Base-by-base conservation (phyloP, 2,113 vertebrate genomes). In the Chascanopsetta lugubris region DNA sequence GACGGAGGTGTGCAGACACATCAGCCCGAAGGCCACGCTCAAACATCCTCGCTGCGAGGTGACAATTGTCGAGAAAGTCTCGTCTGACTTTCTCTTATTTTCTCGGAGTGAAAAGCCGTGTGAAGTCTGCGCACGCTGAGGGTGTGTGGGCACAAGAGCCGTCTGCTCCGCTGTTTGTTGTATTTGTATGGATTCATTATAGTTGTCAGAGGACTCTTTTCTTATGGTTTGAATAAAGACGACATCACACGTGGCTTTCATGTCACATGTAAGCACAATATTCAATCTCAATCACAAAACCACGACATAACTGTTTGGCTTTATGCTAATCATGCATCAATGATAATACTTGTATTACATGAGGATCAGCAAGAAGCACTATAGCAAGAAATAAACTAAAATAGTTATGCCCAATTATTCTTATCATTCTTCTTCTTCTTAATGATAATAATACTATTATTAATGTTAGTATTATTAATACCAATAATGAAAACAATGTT, bases 41-140 rank as follows among this genome's bases (percentile, higher is more conserved):
- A 78, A 63, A 66, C 49, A 27, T 55, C 72, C 30, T 59, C 27
- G 43, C 40, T 40, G 34, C 2, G 45, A 72, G 48, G 18, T 25
- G 13, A 63, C 74, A 65, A 67, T 53, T 61, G 54, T 24, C 40
- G 47, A 67, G 58, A 66, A 68, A 66, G 62, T 73, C 66, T 74
- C 42, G 61, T 74, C 50, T 85, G 82, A 78, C 81, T 84, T 83
- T 85, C 82, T 74, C 78, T 72, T 62, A 67, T 55, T 71, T 82
- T 54, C 29, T 56, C 26, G 55, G 27, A 75, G 26, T 17, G 45
- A 88, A n/a, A 58, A 30, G 49, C 49, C 48, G 58, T 47, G 27
- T 70, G 64, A 56, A 69, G 54, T 57, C 12, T 38, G 34, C 13
- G 32, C n/a, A 12, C 61, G 6, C 54, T n/a, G 55, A 71, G 53